Evolutionary conservation across 1,140 invertebrate species (phyloP).

Genomic region (Zaprionus gabonicus): DNA sequence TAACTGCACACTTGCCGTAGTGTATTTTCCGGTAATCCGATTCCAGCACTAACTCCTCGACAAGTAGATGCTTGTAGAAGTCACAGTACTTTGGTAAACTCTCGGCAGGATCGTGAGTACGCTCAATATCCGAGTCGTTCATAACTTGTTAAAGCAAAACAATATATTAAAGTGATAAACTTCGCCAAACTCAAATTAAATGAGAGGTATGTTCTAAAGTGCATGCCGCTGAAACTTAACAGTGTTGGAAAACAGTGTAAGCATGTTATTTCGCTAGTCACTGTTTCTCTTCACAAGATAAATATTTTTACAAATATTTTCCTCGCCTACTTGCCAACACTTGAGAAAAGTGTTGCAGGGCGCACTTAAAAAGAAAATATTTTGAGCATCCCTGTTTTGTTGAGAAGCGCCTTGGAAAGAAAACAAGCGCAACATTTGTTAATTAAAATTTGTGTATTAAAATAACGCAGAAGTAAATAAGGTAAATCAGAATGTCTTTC

Average conservation of each 20-base stretch:
- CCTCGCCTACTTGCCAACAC: background rate
- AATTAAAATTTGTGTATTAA: constrained; percentile 5
- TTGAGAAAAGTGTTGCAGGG: background rate
- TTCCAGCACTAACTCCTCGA: constrained; percentile 67
- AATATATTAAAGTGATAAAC: background rate
- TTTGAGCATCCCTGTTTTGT: constrained; percentile 8
- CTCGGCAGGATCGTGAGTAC: background rate
- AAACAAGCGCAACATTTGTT: constrained; percentile 11
- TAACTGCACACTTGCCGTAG: constrained; percentile 68
- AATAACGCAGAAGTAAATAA: background rate
- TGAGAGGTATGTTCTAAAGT: background rate
- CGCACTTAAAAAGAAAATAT: background rate
- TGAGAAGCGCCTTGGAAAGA: constrained; percentile 28
- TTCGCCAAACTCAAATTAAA: background rate
- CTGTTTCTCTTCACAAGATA: background rate
- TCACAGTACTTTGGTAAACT: constrained; percentile 54
- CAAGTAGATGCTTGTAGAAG: constrained; percentile 58
- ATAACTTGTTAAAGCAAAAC: constrained; percentile 30
- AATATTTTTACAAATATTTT: background rate
- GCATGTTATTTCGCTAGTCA: background rate
- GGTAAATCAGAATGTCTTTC: constrained; percentile 68
- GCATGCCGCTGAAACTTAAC: background rate
- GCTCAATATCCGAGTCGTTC: constrained; percentile 4
- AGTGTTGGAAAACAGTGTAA: constrained; percentile 18
- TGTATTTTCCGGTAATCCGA: constrained; percentile 55